phyloP scores from a whole-genome alignment of 1,140 invertebrate genomes.

The Hyposmocoma kahamanoa region DNA sequence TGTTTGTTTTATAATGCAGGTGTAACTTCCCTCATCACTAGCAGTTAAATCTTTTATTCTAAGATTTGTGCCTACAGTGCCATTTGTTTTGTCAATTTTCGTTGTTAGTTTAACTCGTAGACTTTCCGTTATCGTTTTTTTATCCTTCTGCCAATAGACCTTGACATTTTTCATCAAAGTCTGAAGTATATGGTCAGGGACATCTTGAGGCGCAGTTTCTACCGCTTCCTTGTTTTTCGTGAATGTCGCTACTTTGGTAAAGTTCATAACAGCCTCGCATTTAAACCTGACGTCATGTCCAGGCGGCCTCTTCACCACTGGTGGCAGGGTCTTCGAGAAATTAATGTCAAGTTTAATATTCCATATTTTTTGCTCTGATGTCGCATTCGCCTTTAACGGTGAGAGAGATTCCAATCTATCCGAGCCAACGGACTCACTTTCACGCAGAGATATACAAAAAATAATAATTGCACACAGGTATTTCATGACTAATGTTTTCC shows the following conservation, averaged over 20 bases:
- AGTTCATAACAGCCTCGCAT: slow-evolving; percentile 63
- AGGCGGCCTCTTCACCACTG: slow-evolving; percentile 30
- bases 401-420: slow-evolving; percentile 42
- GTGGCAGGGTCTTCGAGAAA: slow-evolving; percentile 53
- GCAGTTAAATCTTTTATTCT: slow-evolving; percentile 41
- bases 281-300: slow-evolving; percentile 44
- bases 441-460: slow-evolving; percentile 41
- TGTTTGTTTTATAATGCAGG: slow-evolving; percentile 61
- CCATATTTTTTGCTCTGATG: slow-evolving; percentile 58
- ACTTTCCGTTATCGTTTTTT: slow-evolving; percentile 32
- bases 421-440: slow-evolving; percentile 27
- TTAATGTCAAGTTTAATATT: slow-evolving; percentile 64
- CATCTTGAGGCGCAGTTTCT: slow-evolving; percentile 47
- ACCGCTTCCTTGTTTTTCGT: slow-evolving; percentile 57
- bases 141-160: slow-evolving; percentile 62
- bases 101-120: slow-evolving; percentile 36
- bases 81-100: slow-evolving; percentile 53
- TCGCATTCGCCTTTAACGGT: slow-evolving; percentile 41
- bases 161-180: slow-evolving; percentile 59
- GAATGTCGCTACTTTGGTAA: slow-evolving; percentile 57
- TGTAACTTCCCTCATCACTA: slow-evolving; percentile 55
- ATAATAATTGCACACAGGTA: slow-evolving; percentile 51
- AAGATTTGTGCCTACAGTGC: slow-evolving; percentile 49
- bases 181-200: slow-evolving; percentile 53
- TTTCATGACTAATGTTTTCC: slow-evolving; percentile 61